Conservation (phyloP, 2,113 vertebrate genomes). For the Ceyx melanurus region DNA sequence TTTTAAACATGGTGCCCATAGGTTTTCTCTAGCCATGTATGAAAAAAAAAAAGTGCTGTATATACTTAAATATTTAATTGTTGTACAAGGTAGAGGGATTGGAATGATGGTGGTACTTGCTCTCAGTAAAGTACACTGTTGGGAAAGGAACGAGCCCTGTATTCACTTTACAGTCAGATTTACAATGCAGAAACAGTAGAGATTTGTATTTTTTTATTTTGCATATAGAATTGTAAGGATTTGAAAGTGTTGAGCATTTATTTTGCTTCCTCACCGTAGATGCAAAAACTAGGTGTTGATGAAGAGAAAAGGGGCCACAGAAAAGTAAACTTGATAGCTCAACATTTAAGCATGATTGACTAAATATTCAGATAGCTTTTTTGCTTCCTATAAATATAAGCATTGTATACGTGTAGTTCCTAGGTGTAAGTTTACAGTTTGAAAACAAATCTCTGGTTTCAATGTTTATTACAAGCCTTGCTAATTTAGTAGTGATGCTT, state of each 20-base stretch:
- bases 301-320: slow-evolving; percentile 80
- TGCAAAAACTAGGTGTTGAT: slow-evolving; percentile 70
- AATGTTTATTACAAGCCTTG: slow-evolving; percentile 92
- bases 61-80: slow-evolving; percentile 82
- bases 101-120: slow-evolving; percentile 75
- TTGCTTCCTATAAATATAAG: slow-evolving; percentile 94
- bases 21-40: slow-evolving; percentile 77
- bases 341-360: slow-evolving; percentile 86
- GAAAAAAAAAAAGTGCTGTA: slow-evolving; percentile 85
- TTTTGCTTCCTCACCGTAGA: slow-evolving; percentile 78
- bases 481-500: slow-evolving; percentile 94
- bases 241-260: slow-evolving; percentile 77
- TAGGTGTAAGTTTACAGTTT: slow-evolving; percentile 97
- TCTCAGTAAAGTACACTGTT: slow-evolving; percentile 54
- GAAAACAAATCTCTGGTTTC: slow-evolving; percentile 83
- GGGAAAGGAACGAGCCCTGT: slow-evolving; percentile 52
- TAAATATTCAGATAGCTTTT: slow-evolving; percentile 85
- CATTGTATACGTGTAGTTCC: slow-evolving; percentile 95
- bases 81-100: slow-evolving; percentile 77
- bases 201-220: slow-evolving; percentile 79
- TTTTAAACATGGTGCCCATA: slow-evolving; percentile 82
- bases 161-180: slow-evolving; percentile 74
- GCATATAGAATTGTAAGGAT: slow-evolving; percentile 77
- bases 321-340: slow-evolving; percentile 81
- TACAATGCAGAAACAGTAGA: slow-evolving; percentile 64